phyloP scores from a whole-genome alignment of 2,888 invertebrate genomes.

The Mesorhabditis belari region DNA sequence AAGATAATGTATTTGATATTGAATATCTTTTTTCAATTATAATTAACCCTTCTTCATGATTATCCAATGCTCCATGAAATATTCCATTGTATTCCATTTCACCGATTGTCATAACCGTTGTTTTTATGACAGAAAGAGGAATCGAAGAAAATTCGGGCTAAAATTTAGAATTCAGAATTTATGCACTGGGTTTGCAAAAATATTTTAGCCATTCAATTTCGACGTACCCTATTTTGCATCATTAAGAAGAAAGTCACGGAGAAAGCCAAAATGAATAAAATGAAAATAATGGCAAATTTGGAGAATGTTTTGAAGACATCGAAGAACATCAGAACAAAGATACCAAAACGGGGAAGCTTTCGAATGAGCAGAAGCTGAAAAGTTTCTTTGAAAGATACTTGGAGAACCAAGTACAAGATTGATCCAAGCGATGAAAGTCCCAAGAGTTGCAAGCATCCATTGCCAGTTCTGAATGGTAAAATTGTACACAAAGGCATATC shows the following conservation, averaged over 20 bases:
- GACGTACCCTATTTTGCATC: slow-evolving; percentile 42
- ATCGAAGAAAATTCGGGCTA: slow-evolving; percentile 47
- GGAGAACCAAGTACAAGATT: slow-evolving; percentile 54
- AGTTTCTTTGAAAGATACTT: slow-evolving; percentile 41
- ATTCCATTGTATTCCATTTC: slow-evolving; percentile 54
- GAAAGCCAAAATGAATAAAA: slow-evolving; percentile 49
- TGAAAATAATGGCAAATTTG: slow-evolving; percentile 54
- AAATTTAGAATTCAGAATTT: slow-evolving; percentile 6
- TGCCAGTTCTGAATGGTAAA: slow-evolving; percentile 55
- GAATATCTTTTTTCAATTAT: not conserved
- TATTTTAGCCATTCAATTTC: no score
- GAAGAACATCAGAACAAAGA: slow-evolving; percentile 56
- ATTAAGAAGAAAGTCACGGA: slow-evolving; percentile 41
- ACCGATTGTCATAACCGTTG: slow-evolving; percentile 55
- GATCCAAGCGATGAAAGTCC: slow-evolving; percentile 57
- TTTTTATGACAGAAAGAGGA: slow-evolving; percentile 51
- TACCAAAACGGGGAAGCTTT: slow-evolving; percentile 33
- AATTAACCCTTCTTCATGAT: not conserved
- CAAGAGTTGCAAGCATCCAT: slow-evolving; percentile 57
- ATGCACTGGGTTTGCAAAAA: not conserved
- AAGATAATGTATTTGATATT: not conserved
- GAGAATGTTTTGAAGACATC: slow-evolving; percentile 54
- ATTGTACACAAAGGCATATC: not conserved
- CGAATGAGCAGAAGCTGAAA: slow-evolving; percentile 18
- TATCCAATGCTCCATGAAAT: slow-evolving; percentile 40